Percentiles rank a stretch among this genome's conserved stretches.
phyloP scores from a whole-genome alignment of 2,113 vertebrate species.

The Triplophysa rosa region DNA sequence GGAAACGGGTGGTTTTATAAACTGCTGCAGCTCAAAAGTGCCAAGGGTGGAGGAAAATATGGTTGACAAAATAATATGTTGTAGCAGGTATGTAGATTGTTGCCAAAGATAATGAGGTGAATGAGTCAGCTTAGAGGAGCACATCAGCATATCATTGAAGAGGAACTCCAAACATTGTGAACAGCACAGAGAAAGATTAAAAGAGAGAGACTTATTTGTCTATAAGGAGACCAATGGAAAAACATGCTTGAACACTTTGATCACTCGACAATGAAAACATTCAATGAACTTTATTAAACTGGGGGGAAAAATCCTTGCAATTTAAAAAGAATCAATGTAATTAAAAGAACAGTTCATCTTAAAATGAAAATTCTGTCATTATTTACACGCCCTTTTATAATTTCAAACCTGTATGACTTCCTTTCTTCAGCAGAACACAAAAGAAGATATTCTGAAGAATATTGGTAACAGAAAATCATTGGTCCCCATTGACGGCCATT shows the following conservation, averaged over 20 bases:
- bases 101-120: constrained; percentile 67
- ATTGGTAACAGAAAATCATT: no score
- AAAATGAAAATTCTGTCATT: no score
- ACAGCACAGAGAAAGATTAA: background rate
- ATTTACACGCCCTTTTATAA: no score
- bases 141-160: constrained; percentile 7
- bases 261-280: background rate
- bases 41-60: constrained; percentile 28
- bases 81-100: constrained; percentile 58
- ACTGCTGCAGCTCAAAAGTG: constrained; percentile 4
- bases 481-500: no score
- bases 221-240: constrained; percentile 3
- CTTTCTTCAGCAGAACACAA: no score
- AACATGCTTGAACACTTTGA: background rate
- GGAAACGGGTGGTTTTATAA: constrained; percentile 9
- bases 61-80: constrained; percentile 54
- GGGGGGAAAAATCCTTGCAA: no score
- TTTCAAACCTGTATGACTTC: no score
- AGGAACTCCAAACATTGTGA: background rate
- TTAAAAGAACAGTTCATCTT: no score
- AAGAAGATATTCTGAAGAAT: no score
- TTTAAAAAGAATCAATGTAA: no score
- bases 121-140: constrained; percentile 60
- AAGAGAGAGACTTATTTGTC: constrained; percentile 50
- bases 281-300: no score